Evolutionary conservation across 2,113 vertebrate genomes (phyloP).

Genomic region (Coturnix japonica): DNA sequence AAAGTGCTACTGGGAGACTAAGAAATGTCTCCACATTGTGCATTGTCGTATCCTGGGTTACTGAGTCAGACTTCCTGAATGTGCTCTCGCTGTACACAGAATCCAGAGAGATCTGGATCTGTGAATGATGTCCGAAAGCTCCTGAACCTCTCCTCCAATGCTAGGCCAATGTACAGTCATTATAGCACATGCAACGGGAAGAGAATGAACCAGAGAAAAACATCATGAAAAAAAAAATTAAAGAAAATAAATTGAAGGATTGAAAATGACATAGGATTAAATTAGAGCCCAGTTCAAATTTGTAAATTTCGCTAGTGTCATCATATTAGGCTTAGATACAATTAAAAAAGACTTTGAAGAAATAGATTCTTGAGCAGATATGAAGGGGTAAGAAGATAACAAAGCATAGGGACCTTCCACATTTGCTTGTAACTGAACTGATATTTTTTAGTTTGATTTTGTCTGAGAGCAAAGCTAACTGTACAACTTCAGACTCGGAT

Average conservation of each 20-base stretch:
- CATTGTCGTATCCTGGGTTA: neutral
- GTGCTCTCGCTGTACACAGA: neutral
- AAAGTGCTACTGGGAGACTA: conserved; percentile 18
- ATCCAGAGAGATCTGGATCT: neutral
- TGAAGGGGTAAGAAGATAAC: neutral
- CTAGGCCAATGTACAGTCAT: neutral
- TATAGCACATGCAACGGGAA: neutral
- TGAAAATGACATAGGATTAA: neutral
- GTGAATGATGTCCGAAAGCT: neutral
- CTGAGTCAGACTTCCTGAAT: neutral
- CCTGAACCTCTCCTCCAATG: neutral
- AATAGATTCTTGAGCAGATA: neutral
- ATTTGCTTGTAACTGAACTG: neutral
- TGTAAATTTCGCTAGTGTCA: neutral
- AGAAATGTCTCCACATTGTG: conserved; percentile 21
- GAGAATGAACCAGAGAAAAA: neutral
- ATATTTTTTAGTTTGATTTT: neutral
- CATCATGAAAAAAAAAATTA: rapidly evolving
- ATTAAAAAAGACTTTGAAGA: neutral
- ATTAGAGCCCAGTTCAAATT: neutral
- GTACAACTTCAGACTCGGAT: neutral
- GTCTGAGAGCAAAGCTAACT: neutral
- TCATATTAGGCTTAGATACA: neutral
- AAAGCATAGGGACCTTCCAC: rapidly evolving
- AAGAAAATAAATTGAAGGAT: neutral